phyloP scores from a whole-genome alignment of 2,113 vertebrate genomes.

The Malurus melanocephalus region DNA sequence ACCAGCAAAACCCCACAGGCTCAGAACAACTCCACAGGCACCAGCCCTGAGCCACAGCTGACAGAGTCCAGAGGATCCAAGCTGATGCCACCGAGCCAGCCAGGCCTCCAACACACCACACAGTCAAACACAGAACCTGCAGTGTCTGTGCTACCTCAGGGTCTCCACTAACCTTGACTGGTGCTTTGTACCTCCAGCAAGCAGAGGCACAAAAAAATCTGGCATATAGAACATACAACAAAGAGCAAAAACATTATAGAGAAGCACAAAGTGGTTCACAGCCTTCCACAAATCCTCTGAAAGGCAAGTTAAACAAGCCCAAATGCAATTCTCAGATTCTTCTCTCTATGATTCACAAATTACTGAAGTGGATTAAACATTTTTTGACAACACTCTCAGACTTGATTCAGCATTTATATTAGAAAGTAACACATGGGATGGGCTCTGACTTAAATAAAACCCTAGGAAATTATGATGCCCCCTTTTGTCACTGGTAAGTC shows the following conservation, averaged over 20 bases:
- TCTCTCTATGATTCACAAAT: not conserved
- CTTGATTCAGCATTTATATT: not conserved
- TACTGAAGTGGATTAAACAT: not conserved
- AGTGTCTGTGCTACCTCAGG: not conserved
- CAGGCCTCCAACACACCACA: not conserved
- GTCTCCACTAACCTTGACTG: not conserved
- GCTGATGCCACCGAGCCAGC: not conserved
- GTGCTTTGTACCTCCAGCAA: not conserved
- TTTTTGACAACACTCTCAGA: not conserved
- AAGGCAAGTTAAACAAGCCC: not conserved
- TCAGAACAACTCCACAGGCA: rapidly evolving
- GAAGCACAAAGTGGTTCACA: not conserved
- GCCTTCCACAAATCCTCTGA: not conserved
- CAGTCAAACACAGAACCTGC: not conserved
- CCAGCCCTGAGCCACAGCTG: not conserved
- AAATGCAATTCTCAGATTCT: not conserved
- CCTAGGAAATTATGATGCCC: not conserved
- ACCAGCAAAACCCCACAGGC: not conserved
- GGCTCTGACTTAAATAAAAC: not conserved
- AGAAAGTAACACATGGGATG: not conserved
- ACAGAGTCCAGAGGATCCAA: not conserved
- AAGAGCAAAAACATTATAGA: not conserved
- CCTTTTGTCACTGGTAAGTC: not conserved
- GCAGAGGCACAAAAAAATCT: not conserved
- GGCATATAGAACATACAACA: not conserved